A percentile compares a stretch with the other conserved stretches of the same genome.
Conservation (phyloP, 2,797 vertebrate genomes). For the Clamator glandarius region DNA sequence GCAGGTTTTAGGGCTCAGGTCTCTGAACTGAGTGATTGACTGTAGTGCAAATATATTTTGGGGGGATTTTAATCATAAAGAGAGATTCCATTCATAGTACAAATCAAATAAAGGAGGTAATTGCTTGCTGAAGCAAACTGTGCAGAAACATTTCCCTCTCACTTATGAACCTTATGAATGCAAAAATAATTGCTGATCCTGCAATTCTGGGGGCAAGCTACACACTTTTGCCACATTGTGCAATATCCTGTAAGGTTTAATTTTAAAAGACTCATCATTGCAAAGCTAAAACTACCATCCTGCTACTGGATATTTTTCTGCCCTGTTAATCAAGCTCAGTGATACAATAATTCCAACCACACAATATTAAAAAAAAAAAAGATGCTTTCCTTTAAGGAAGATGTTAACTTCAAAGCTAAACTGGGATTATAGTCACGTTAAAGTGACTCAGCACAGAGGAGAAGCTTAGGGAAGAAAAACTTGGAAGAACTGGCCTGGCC, state of each 20-base stretch:
- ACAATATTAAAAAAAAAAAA: neutral
- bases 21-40: neutral
- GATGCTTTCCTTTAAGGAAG: neutral
- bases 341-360: neutral
- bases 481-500: neutral
- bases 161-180: neutral
- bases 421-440: neutral
- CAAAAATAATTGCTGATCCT: slow-evolving; percentile 41
- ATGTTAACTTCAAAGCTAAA: neutral
- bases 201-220: neutral
- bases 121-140: neutral
- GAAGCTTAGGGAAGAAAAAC: neutral
- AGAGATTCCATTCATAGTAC: neutral
- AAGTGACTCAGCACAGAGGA: neutral
- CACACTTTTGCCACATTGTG: neutral
- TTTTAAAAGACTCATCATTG: neutral
- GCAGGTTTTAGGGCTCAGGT: neutral
- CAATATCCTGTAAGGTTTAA: slow-evolving; percentile 54
- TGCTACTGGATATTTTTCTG: neutral
- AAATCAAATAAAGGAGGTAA: neutral
- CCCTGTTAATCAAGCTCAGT: neutral
- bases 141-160: neutral
- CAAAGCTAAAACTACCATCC: neutral
- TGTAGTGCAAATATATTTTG: neutral
- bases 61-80: neutral